phyloP scores from a whole-genome alignment of 2,888 invertebrate genomes.

The Apamea sordens region DNA sequence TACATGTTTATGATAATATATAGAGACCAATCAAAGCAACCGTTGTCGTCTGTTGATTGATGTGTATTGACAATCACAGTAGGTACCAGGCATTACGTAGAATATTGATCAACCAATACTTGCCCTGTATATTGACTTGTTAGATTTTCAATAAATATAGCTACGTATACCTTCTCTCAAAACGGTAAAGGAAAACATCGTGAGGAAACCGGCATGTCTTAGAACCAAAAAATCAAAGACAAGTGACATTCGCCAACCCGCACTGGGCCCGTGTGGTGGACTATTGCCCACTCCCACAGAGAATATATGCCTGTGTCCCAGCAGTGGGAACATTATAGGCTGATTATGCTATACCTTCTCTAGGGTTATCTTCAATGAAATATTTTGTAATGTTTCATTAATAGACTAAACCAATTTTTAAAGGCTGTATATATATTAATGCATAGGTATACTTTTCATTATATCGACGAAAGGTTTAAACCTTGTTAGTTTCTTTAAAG shows the following conservation, averaged over 20 bases:
- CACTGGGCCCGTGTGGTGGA: not conserved
- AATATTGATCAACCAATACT: constrained; percentile 30
- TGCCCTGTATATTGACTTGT: not conserved
- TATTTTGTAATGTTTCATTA: not conserved
- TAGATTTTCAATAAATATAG: not conserved
- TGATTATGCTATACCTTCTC: not conserved
- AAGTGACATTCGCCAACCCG: not conserved
- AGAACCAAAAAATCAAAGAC: not conserved
- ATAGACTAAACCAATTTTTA: not conserved
- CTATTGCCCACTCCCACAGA: not conserved
- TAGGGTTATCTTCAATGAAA: not conserved
- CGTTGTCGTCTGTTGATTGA: constrained; percentile 56
- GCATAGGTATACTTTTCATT: not conserved
- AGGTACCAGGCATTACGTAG: constrained; percentile 19
- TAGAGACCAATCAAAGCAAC: constrained; percentile 53
- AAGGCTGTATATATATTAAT: not conserved
- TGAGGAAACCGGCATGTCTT: not conserved
- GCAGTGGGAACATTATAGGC: not conserved
- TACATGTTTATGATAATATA: constrained; percentile 14
- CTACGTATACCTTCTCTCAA: not conserved
- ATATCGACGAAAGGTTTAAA: not conserved
- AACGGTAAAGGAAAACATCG: not conserved
- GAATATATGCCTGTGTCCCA: not conserved
- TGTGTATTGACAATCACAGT: constrained; percentile 53
- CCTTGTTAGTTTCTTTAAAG: not conserved